Evolutionary conservation across 2,888 invertebrate species (phyloP), one percentile per base, ranked within the genome.

Genomic region (Rotaria sp.): DNA sequence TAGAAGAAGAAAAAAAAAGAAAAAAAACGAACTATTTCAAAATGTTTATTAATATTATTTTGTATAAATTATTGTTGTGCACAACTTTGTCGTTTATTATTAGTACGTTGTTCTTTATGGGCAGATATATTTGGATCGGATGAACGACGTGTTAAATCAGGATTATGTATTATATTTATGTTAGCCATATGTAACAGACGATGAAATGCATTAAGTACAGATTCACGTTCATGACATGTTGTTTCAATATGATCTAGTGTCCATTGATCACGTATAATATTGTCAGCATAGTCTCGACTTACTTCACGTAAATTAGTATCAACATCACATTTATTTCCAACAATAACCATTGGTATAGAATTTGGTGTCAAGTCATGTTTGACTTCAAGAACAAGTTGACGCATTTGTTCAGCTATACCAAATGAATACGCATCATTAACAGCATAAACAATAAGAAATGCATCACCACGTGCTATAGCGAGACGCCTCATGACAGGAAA

Each of bases 401-500:
- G 45, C 80, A 80, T 80, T n/a, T 35, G 35, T 84, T 35, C 30
- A 52, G n/a, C 55, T 18, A 52, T 52, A 84, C n/a, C 45, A 45
- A 84, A 84, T 52, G 84, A 84, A 35, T 30, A 50, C 5, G 11
- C 26, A 52, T 50, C 35, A 84, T 84, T 35, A 52, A 52, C n/a
- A 35, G 84, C 48, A 52, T 84, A 84, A 35, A 84, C 55, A 24
- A 84, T 52, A n/a, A 84, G 35, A 84, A 50, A 84, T n/a, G 52
- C 50, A 84, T 84, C 84, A 21, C 84, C 84, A 35, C 84, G 50
- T 18, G 50, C 52, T 10, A 84, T 84, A 7, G 84, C 84, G 24
- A 84, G n/a, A 52, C 55, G 50, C 35, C 84, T 50, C 84, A 84
- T 84, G 24, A 84, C 84, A 38, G 84, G 84, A 84, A 84, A 84